Evolutionary conservation across 2,888 invertebrate species (phyloP), one percentile per base, ranked within the genome.

Genomic region (Thelaira solivaga): DNA sequence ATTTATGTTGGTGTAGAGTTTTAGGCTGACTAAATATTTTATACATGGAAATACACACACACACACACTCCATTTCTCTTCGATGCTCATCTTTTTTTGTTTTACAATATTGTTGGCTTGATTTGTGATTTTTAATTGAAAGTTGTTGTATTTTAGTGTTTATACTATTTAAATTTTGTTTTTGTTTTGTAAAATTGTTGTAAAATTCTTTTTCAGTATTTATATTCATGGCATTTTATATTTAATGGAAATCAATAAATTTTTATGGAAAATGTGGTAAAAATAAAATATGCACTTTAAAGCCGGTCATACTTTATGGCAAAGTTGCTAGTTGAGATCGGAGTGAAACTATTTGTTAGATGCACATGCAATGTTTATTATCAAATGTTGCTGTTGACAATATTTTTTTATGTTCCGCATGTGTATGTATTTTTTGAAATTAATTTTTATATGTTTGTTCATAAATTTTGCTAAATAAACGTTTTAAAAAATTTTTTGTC

Each of bases 81-180:
- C n/a, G n/a, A n/a, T 49, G 2, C 29, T 1, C 0, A 10, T 16
- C 16, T 49, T 51, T 16, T 36, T 36, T 24, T 67, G 24, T 72
- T 61, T 53, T 75, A 41, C 55, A 61, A 69, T 72, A 61, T 65
- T 57, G 59, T 64, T 78, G 47, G 57, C 8, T 74, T 74, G 74
- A 78, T 74, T 78, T 74, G 64, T 78, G 69, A 74, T 71, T 53
- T 78, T 74, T 78, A 78, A 78, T 78, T 78, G 78, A 78, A 78
- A 61, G 51, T 69, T 77, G 47, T 76, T 69, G 55, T 69, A 65
- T 49, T 41, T 65, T 62, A 34, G 43, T 57, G 8, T 71, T 71
- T 45, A 22, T 49, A n/a, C n/a, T n/a, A 10, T 71, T 43, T 8
- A 31, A 11, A 16, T 55, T 31, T 39, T 45, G n/a, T 22, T 61